Evolutionary conservation across 2,888 invertebrate species (phyloP).

Genomic region (Pterobdella sp.): DNA sequence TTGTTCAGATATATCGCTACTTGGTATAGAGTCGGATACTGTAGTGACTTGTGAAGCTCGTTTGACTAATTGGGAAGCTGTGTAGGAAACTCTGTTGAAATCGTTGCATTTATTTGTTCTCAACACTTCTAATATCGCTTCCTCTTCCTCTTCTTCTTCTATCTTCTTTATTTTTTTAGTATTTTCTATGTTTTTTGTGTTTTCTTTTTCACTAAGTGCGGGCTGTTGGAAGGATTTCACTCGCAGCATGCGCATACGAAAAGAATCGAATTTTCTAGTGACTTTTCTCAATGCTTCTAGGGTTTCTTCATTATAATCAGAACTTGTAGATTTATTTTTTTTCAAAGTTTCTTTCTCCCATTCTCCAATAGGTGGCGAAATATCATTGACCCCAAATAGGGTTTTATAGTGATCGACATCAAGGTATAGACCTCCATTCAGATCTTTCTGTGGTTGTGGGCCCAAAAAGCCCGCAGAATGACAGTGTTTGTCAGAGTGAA

Average conservation of each 20-base stretch:
- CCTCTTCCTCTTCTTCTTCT: background rate
- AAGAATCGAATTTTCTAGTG: conserved; percentile 27
- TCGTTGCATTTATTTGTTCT: background rate
- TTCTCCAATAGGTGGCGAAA: background rate
- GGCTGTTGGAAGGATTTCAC: conserved; percentile 17
- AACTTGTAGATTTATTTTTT: background rate
- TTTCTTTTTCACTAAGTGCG: background rate
- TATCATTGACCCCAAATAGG: conserved; percentile 12
- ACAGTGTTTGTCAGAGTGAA: too few species aligned
- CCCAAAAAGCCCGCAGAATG: too few species aligned
- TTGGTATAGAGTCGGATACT: background rate
- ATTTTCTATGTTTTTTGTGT: background rate
- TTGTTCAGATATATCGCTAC: conserved; percentile 1
- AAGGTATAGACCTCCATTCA: conserved; percentile 13
- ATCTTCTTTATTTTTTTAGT: background rate
- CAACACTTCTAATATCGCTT: background rate
- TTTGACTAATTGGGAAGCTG: background rate
- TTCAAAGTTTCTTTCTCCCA: background rate
- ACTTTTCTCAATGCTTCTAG: conserved; percentile 17
- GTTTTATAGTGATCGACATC: conserved; percentile 22
- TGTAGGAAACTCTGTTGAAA: conserved; percentile 20
- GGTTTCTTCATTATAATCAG: conserved; percentile 22
- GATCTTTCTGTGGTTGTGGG: too few species aligned
- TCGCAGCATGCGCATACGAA: conserved; percentile 22
- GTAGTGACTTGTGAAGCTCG: background rate